Evolutionary conservation across 2,797 vertebrate genomes (phyloP), one percentile per base, ranked within the genome.

Genomic region (Melanotaenia trifasciata): DNA sequence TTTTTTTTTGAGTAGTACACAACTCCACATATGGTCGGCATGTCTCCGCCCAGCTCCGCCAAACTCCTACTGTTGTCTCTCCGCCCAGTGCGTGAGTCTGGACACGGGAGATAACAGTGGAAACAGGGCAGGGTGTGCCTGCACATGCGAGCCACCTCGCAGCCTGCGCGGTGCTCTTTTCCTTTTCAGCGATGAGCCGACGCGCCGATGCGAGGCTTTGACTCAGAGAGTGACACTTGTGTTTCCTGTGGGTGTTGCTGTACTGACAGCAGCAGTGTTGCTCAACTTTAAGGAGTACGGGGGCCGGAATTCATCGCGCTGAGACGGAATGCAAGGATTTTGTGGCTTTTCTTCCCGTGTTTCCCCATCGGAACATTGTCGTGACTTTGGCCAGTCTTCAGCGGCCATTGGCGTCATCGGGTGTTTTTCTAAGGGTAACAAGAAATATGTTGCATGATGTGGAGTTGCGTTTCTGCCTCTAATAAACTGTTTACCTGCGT

Each of bases 61-160:
- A 58, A 16, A 22, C 70, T 80, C 86, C 5, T 40, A 3, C 64
- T 62, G 62, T 13, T 7, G 67, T 83, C 53, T 78, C 89, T 70
- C 83, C 82, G 70, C 90, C 86, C 83, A 64, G 80, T 69, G 80
- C 64, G 80, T 85, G 87, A 70, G 86, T 82, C 36, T 85, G 83
- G 65, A 61, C 71, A 43, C 56, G 69, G 76, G 33, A 81, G 93
- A 94, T 93, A 94, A 92, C 74, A 83, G 79, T 81, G 83, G 87
- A 87, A 90, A 86, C 72, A 79, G 89, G 91, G 90, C 84, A 86
- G 92, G 89, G 90, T 90, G 61, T 79, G 70, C 51, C 63, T 40
- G 62, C 68, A 72, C 63, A 69, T 59, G 72, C 73, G 62, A 36
- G 43, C 62, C 51, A 56, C 30, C 28, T 70, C 38, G 51, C 28